Evolutionary conservation across 37 sponge, comb jelly and placozoan species (phyloP).

Genomic region (Hexactinellida sp.): DNA sequence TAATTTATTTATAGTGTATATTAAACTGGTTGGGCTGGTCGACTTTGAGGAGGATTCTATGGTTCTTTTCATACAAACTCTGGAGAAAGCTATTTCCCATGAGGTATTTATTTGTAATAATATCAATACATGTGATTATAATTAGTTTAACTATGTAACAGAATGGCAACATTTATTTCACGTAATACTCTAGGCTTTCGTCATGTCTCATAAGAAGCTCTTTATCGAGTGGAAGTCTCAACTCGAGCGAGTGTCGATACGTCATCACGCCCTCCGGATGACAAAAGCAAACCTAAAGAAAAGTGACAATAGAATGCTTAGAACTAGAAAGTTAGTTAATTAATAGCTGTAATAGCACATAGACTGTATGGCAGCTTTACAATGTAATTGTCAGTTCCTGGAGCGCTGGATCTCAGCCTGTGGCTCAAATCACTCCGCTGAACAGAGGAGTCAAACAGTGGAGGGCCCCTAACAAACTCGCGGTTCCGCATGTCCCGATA

Average conservation of each 20-base stretch:
- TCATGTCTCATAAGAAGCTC: conserved; percentile 39
- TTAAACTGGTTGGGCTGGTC: neutral
- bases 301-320: neutral
- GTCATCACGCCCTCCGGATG: neutral
- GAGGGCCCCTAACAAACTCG: neutral
- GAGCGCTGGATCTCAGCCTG: neutral
- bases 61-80: neutral
- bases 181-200: conserved; percentile 40
- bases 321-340: neutral
- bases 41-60: neutral
- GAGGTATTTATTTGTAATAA: neutral
- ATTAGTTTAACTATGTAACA: no score
- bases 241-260: conserved; percentile 32
- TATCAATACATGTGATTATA: neutral
- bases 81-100: neutral
- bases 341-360: neutral
- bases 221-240: conserved; percentile 61
- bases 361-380: neutral
- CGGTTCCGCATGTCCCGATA: neutral
- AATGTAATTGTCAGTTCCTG: neutral
- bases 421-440: neutral
- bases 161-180: neutral
- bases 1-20: no score
- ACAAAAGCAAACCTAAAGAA: neutral
- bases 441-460: neutral